These are phyloP conservation scores for Melinopterus prodromus DNA, from an alignment of 2,888 invertebrate genomes.

Conservation along the genomic window DNA sequence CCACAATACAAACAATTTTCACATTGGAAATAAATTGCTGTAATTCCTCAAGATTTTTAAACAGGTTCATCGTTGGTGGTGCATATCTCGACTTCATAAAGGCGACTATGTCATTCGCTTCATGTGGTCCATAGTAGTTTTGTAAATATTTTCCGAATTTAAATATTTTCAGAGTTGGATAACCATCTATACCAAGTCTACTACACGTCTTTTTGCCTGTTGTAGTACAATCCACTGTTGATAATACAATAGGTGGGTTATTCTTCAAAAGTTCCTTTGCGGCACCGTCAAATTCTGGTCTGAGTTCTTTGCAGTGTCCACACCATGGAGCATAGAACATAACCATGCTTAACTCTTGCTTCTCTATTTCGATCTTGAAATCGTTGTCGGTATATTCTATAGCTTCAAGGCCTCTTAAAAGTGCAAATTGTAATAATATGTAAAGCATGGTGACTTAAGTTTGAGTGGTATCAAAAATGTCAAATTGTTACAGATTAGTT, in stretches of 20 bases:
- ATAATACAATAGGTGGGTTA: conserved; percentile 86
- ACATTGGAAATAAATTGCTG: conserved; percentile 59
- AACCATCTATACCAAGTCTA: conserved; percentile 86
- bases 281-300: conserved; percentile 86
- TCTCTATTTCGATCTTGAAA: neutral
- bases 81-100: conserved; percentile 86
- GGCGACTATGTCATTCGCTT: conserved; percentile 76
- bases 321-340: conserved; percentile 95
- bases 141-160: conserved; percentile 80
- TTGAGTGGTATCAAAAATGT: neutral
- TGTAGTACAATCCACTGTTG: conserved; percentile 92
- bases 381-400: conserved; percentile 4
- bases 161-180: conserved; percentile 95
- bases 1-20: conserved; percentile 70
- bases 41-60: conserved; percentile 71
- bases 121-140: conserved; percentile 90
- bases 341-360: conserved; percentile 62
- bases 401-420: neutral
- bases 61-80: conserved; percentile 87
- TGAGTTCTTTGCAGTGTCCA: conserved; percentile 87
- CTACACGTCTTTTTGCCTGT: conserved; percentile 84
- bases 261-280: conserved; percentile 79
- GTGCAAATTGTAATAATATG: neutral
- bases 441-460: neutral
- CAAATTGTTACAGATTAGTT: neutral